Percentiles rank a stretch among this genome's conserved stretches.
These are phyloP conservation scores for Protobothrops mucrosquamatus DNA, from an alignment of 2,113 vertebrate species.

Conservation along the genomic window DNA sequence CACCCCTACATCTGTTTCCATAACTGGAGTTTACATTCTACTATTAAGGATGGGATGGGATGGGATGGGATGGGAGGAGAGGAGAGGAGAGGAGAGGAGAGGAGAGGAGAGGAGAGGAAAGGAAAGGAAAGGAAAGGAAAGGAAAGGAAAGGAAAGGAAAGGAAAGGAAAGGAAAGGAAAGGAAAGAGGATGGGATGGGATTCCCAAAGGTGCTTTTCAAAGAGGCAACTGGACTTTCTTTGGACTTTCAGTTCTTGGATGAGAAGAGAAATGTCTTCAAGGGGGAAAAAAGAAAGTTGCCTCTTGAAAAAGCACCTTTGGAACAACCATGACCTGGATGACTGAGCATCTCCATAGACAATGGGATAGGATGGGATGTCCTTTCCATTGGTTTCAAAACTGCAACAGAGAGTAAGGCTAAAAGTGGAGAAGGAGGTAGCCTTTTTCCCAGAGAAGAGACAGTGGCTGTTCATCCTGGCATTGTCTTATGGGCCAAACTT, in stretches of 20 bases:
- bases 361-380: neutral
- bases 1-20: neutral
- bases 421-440: slow-evolving; percentile 25
- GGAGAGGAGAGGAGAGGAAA: too few species aligned
- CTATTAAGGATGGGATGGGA: neutral
- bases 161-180: too few species aligned
- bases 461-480: slow-evolving; percentile 32
- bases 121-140: too few species aligned
- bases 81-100: too few species aligned
- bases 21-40: neutral
- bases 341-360: neutral
- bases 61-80: too few species aligned
- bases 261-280: neutral
- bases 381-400: neutral
- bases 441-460: slow-evolving; percentile 38
- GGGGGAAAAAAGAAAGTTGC: neutral
- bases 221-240: neutral
- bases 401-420: slow-evolving; percentile 36
- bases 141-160: too few species aligned
- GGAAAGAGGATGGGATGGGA: too few species aligned
- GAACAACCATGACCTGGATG: neutral
- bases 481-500: slow-evolving; percentile 36
- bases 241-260: neutral
- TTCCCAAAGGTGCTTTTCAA: neutral
- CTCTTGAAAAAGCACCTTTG: neutral